A percentile compares a stretch with the other conserved stretches of the same genome.
Evolutionary conservation across 64 coral and sea anemone genomes (phyloP).

Genomic region (Actinia tenebrosa): DNA sequence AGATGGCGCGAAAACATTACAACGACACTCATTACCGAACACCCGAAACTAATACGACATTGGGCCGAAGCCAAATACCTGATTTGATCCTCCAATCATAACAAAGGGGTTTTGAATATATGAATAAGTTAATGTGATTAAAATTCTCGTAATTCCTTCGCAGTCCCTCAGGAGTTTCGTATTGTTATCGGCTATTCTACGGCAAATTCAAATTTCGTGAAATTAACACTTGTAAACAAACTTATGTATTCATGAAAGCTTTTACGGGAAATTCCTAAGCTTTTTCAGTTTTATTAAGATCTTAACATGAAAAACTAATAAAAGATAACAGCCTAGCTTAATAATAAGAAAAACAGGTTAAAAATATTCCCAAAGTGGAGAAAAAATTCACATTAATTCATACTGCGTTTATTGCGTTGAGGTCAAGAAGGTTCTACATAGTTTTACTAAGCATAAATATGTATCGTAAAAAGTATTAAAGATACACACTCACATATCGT

Average conservation of each 20-base stretch:
- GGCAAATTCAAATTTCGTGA: neutral
- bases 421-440: neutral
- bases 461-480: neutral
- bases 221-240: slow-evolving; percentile 23
- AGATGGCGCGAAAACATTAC: slow-evolving; percentile 10
- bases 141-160: slow-evolving; percentile 5
- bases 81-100: neutral
- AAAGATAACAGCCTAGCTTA: neutral
- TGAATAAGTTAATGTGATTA: neutral
- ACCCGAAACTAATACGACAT: neutral
- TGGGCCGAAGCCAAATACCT: slow-evolving; percentile 8
- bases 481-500: neutral
- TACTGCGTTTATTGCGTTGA: neutral
- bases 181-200: neutral
- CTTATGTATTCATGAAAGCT: neutral
- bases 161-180: neutral
- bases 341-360: neutral
- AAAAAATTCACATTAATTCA: neutral
- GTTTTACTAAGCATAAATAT: neutral
- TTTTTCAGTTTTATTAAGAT: neutral
- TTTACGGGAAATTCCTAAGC: neutral
- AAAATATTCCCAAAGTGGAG: neutral
- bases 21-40: neutral
- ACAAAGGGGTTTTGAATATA: slow-evolving; percentile 2
- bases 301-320: neutral